A percentile compares a stretch with the other conserved stretches of the same genome.
Conservation (phyloP, 2,113 vertebrate genomes). For the Aegithalos caudatus region DNA sequence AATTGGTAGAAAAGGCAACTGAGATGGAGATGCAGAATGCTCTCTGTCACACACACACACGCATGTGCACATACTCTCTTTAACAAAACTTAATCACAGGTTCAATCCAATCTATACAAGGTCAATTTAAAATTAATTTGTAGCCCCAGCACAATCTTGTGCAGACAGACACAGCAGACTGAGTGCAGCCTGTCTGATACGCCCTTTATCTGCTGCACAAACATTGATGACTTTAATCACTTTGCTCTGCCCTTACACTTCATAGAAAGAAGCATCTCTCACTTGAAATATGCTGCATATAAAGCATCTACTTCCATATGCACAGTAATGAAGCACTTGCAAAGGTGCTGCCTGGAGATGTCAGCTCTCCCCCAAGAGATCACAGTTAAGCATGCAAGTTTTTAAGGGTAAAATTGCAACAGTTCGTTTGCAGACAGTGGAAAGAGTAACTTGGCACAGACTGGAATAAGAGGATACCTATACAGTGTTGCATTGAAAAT, state of each 20-base stretch:
- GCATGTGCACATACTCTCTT: rapidly evolving
- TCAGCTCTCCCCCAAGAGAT: background rate
- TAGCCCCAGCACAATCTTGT: background rate
- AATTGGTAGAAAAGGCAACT: background rate
- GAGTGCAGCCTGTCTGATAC: background rate
- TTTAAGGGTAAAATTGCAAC: constrained; percentile 22
- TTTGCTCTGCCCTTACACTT: constrained; percentile 17
- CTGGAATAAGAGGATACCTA: background rate
- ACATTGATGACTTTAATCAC: constrained; percentile 26
- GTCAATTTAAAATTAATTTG: background rate
- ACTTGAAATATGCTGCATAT: background rate
- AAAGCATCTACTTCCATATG: constrained; percentile 2
- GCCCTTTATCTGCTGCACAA: background rate
- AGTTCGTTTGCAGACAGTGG: background rate
- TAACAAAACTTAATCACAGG: background rate
- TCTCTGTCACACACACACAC: rapidly evolving
- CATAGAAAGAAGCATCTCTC: background rate
- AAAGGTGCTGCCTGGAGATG: background rate
- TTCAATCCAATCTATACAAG: background rate
- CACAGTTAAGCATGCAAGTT: background rate
- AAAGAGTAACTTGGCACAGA: background rate
- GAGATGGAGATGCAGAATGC: background rate
- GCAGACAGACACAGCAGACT: background rate
- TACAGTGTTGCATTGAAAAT: background rate
- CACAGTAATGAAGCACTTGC: background rate